Evolutionary conservation across 1,140 invertebrate genomes (phyloP), one percentile per base, ranked within the genome.

Genomic region (Marisa cornuarietis): DNA sequence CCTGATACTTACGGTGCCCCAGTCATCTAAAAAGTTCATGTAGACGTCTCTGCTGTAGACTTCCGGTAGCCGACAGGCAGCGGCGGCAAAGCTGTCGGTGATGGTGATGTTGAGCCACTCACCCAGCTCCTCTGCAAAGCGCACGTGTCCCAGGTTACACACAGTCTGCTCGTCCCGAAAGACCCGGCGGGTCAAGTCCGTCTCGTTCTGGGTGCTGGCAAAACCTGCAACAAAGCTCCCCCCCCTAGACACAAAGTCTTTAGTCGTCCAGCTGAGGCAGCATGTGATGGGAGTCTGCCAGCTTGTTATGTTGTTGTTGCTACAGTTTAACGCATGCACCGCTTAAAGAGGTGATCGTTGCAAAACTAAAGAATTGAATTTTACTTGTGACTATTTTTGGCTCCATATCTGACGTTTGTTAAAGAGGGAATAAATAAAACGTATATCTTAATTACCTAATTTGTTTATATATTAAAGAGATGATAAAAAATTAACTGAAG

Each of bases 11-110:
- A 85, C 84, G 63, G 84, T 85, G 42, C 84, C 84, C 84, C 84
- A 85, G 42, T 80, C 63, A 49, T 85, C 82, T 18, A 85, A 54
- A 74, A 85, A 85, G 10, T 68, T 31, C 82, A 83, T 85, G 58
- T 85, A 85, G 16, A 26, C 66, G 14, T 18, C 18, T n/a, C 80
- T 42, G 72, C 79, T 71, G 78, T 82, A 85, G 2, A 42, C 68
- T 13, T 14, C 14, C 26, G 82, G 81, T 26, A 85, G 78, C 11
- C 72, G 65, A 79, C 84, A 85, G 9, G 79, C 81, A 42, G 82
- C 79, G 26, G 78, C 69, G 1, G 82, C 84, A n/a, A 85, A 85
- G 71, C 78, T 80, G 62, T 81, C 78, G 7, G 79, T 83, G 51
- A 85, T 79, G 9, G 79, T 74, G 61, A 84, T 83, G 58, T 79